A percentile compares a stretch with the other conserved stretches of the same genome.
Conservation (phyloP, 1,140 invertebrate genomes). For the Antheraea pernyi region DNA sequence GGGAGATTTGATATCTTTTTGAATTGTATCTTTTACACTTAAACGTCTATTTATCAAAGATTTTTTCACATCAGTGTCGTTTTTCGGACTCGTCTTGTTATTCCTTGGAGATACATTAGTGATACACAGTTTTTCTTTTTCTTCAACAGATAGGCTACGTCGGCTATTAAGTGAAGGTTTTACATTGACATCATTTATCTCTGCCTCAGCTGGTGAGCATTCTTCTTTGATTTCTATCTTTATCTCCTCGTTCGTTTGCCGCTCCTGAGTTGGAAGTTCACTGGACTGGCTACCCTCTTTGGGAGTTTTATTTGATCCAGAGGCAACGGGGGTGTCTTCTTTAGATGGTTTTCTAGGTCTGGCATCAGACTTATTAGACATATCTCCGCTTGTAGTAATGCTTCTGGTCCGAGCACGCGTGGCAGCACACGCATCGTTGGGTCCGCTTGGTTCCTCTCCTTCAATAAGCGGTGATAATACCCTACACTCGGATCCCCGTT, state of each 20-base stretch:
- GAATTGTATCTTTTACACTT: constrained; percentile 45
- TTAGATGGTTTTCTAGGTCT: constrained; percentile 82
- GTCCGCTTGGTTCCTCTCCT: constrained; percentile 85
- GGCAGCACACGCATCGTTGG: constrained; percentile 73
- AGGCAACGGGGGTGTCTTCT: constrained; percentile 50
- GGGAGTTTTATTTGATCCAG: constrained; percentile 62
- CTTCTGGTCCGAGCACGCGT: constrained; percentile 82
- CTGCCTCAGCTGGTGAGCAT: constrained; percentile 11
- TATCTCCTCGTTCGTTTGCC: constrained; percentile 85
- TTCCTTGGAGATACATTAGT: constrained; percentile 25
- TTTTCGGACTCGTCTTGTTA: constrained; percentile 51
- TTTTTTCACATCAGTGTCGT: constrained; percentile 50
- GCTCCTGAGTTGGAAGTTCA: constrained; percentile 82
- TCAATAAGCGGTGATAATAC: constrained; percentile 86
- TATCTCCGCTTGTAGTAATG: constrained; percentile 83
- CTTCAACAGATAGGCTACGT: constrained; percentile 46
- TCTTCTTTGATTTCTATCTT: constrained; percentile 49
- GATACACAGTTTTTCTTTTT: constrained; percentile 40
- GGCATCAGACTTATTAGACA: constrained; percentile 80
- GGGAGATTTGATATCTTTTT: constrained; percentile 20
- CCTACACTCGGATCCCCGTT: constrained; percentile 87
- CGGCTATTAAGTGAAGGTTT: constrained; percentile 21
- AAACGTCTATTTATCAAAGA: constrained; percentile 44
- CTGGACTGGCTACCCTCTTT: constrained; percentile 80
- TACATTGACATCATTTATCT: constrained; percentile 37